phyloP scores from a whole-genome alignment of 2,888 invertebrate genomes.

The Lithophane semibrunnea region DNA sequence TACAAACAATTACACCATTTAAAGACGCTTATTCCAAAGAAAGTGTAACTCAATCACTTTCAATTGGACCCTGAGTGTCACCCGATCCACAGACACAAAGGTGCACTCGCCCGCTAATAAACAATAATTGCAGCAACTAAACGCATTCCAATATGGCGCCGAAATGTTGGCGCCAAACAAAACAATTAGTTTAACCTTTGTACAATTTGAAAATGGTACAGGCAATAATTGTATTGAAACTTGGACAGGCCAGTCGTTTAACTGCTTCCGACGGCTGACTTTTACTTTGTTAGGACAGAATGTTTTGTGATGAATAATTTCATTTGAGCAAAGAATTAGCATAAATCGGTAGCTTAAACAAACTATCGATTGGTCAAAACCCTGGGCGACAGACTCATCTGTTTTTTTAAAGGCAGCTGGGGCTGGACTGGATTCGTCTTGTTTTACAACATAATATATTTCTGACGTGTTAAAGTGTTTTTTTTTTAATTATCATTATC shows the following conservation, averaged over 20 bases:
- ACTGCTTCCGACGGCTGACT: background rate
- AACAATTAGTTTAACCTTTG: slow-evolving; percentile 41
- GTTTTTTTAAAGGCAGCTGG: background rate
- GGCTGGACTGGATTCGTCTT: too few species aligned
- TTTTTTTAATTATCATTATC: too few species aligned
- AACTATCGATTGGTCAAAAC: too few species aligned
- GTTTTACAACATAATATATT: too few species aligned
- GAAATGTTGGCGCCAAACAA: slow-evolving; percentile 52
- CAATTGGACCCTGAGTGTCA: slow-evolving; percentile 51
- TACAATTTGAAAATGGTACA: slow-evolving; percentile 14
- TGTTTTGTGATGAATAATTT: background rate
- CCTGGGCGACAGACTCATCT: too few species aligned
- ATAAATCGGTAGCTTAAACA: too few species aligned
- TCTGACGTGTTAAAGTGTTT: too few species aligned
- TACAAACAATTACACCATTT: slow-evolving; percentile 27
- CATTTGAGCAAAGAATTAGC: background rate
- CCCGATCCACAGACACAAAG: slow-evolving; percentile 59
- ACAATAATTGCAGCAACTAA: slow-evolving; percentile 66
- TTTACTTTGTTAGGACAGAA: background rate
- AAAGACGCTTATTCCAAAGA: slow-evolving; percentile 35
- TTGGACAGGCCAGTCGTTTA: background rate
- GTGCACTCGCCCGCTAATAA: slow-evolving; percentile 55
- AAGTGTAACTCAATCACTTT: slow-evolving; percentile 66
- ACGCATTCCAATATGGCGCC: slow-evolving; percentile 62
- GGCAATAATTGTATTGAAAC: background rate